These are phyloP conservation scores for Triplophysa dalaica DNA, from an alignment of 2,113 vertebrate genomes.

Conservation along the genomic window DNA sequence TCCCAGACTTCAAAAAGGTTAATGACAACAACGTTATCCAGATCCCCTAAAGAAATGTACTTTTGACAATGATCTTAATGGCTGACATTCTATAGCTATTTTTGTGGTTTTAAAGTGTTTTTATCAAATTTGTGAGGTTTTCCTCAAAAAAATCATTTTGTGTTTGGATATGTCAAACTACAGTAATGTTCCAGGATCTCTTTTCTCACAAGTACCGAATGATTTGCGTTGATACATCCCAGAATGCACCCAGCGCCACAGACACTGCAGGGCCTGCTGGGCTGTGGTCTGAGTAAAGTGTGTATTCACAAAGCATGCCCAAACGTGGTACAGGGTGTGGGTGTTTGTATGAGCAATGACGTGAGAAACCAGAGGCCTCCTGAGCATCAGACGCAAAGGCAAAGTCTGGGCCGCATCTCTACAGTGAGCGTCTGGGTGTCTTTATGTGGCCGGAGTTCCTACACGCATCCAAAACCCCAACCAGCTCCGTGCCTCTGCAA, in stretches of 20 bases:
- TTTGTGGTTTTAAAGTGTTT: background rate
- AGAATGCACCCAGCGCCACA: slow-evolving; percentile 54
- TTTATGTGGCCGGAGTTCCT: slow-evolving; percentile 37
- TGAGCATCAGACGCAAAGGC: slow-evolving; percentile 5
- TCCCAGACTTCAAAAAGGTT: slow-evolving; percentile 1
- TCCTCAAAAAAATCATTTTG: background rate
- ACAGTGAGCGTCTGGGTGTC: slow-evolving; percentile 51
- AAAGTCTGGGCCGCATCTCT: slow-evolving; percentile 12
- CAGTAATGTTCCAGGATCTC: background rate
- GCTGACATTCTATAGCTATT: background rate
- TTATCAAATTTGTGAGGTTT: background rate
- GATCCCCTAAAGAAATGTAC: background rate
- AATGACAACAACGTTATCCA: slow-evolving; percentile 35
- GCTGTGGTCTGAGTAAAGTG: slow-evolving; percentile 61
- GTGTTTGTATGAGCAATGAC: slow-evolving; percentile 31
- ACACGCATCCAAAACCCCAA: slow-evolving; percentile 47
- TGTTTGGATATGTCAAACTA: background rate
- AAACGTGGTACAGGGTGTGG: slow-evolving; percentile 59
- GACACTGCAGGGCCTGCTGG: slow-evolving; percentile 35
- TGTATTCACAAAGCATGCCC: slow-evolving; percentile 58
- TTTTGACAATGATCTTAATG: background rate
- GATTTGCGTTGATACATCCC: slow-evolving; percentile 57
- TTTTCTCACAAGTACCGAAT: background rate
- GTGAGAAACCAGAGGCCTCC: slow-evolving; percentile 19
- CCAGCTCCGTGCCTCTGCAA: slow-evolving; percentile 33